Evolutionary conservation across 2,888 invertebrate genomes (phyloP), one percentile per base, ranked within the genome.

Genomic region (Cryptus armator): DNA sequence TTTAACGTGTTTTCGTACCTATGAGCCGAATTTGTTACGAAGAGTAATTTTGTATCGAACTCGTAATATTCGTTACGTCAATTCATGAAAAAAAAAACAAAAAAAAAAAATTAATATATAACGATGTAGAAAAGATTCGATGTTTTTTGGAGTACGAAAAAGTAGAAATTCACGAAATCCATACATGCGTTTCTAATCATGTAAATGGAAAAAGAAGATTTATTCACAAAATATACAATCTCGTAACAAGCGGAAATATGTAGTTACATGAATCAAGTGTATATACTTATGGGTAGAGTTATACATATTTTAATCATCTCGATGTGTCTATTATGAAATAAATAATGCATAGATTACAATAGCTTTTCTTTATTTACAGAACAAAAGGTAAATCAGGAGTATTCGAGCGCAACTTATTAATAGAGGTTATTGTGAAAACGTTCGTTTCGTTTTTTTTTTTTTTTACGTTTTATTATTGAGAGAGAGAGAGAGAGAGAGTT

Each of bases 211-310:
- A 80, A 83, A 86, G 85, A 85, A 86, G 84, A 87, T 89, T 89
- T 90, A 90, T 89, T 87, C 88, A 89, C 84, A 89, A 79, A 86
- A 89, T 90, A 84, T 87, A 86, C 86, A 89, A 88, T 77, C 79
- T 75, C 74, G 78, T 78, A 78, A 80, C 71, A 71, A 74, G 79
- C 75, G 48, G 29, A 78, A 70, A 83, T 68, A 70, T 71, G 56
- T 76, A 75, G 59, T 71, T 84, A 79, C 75, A 75, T 76, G 75
- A 77, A 82, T 76, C 76, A 75, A 76, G 67, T 83, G 79, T 81
- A 81, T 86, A 78, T 77, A 83, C 72, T 82, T 78, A 86, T 82
- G 51, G 76, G 56, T 83, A 44, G 70, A 53, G 81, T 80, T 78
- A 71, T 86, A 88, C 70, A 80, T 77, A 80, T 72, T 81, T 72